Conservation (phyloP, 2,797 vertebrate species). For the Adrianichthys oophorus region DNA sequence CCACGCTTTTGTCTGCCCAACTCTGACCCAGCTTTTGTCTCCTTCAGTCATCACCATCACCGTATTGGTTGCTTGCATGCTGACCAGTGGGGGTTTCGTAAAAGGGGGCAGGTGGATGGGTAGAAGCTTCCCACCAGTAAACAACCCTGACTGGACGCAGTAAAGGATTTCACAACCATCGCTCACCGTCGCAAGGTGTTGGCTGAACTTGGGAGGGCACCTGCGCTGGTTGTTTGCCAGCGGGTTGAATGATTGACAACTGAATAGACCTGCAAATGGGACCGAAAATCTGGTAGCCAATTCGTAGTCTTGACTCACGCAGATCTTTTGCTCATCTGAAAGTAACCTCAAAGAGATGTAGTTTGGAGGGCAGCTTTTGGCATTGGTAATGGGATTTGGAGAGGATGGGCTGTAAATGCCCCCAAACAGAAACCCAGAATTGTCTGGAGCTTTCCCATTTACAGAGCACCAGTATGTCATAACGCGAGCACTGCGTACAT, state of each 20-base stretch:
- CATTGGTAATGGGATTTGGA: constrained; percentile 74
- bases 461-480: constrained; percentile 82
- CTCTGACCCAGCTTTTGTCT: constrained; percentile 80
- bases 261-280: constrained; percentile 90
- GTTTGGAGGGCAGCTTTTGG: constrained; percentile 78
- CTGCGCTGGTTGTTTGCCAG: constrained; percentile 59
- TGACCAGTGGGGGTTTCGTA: constrained; percentile 74
- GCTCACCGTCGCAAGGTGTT: constrained; percentile 84
- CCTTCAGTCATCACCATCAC: constrained; percentile 82
- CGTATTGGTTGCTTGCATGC: constrained; percentile 73
- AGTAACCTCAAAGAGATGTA: constrained; percentile 76
- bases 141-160: constrained; percentile 82
- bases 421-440: constrained; percentile 86
- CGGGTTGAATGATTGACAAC: constrained; percentile 84
- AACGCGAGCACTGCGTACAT: constrained; percentile 77
- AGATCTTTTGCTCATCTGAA: constrained; percentile 81
- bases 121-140: constrained; percentile 78
- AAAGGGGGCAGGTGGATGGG: constrained; percentile 84
- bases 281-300: constrained; percentile 66
- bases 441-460: constrained; percentile 28
- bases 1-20: constrained; percentile 79
- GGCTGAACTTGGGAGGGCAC: constrained; percentile 86
- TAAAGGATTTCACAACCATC: constrained; percentile 90
- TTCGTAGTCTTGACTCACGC: constrained; percentile 86
- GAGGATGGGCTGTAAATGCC: constrained; percentile 79